These are phyloP conservation scores for Meda fulgida DNA, from an alignment of 2,797 vertebrate genomes.

Conservation along the genomic window DNA sequence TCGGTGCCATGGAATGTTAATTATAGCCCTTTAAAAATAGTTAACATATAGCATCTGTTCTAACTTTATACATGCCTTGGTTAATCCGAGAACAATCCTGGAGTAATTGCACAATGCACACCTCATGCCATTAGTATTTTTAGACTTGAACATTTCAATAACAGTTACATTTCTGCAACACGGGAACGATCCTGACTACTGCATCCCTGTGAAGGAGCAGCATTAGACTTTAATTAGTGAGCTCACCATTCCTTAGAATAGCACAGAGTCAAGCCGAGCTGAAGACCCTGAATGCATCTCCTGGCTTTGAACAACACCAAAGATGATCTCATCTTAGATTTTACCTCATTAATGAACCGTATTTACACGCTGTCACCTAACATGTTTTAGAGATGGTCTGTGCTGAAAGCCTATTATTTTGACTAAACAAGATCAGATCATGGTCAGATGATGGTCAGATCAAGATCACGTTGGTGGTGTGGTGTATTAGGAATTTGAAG, in stretches of 20 bases:
- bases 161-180: slow-evolving; percentile 29
- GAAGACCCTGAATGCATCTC: background rate
- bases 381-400: background rate
- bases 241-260: slow-evolving; percentile 37
- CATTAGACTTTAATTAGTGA: slow-evolving; percentile 50
- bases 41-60: slow-evolving; percentile 7
- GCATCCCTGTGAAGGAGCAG: slow-evolving; percentile 23
- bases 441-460: too few species aligned
- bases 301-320: background rate
- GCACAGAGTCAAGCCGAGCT: slow-evolving; percentile 4
- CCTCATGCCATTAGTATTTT: slow-evolving; percentile 53
- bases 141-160: slow-evolving; percentile 43
- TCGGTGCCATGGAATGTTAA: slow-evolving; percentile 32
- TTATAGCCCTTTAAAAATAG: slow-evolving; percentile 17
- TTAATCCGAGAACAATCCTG: slow-evolving; percentile 38
- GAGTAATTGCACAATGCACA: slow-evolving; percentile 32
- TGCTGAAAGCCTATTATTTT: slow-evolving; percentile 3
- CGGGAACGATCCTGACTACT: slow-evolving; percentile 13
- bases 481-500: background rate
- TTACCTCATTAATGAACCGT: too few species aligned
- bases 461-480: too few species aligned
- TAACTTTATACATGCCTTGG: slow-evolving; percentile 26
- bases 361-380: slow-evolving; percentile 5
- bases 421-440: too few species aligned
- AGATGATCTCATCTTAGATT: slow-evolving; percentile 17